Evolutionary conservation across 1,140 invertebrate species (phyloP).

Genomic region (Leptinotarsa defecta): DNA sequence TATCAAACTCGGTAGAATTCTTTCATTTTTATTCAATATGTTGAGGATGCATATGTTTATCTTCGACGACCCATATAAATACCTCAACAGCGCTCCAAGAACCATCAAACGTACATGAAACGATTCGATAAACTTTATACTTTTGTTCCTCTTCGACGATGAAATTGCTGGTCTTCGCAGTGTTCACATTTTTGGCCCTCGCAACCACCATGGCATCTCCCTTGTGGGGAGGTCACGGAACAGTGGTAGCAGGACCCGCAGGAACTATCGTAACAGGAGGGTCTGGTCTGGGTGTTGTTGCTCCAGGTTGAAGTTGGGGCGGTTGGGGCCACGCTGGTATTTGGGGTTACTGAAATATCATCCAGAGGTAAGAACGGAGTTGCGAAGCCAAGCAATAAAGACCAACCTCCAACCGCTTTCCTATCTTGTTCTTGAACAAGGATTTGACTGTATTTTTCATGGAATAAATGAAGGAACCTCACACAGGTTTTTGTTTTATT

Average conservation of each 20-base stretch:
- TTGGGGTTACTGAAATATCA: constrained; percentile 11
- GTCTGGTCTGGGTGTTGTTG: constrained; percentile 18
- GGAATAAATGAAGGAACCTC: neutral
- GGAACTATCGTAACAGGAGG: constrained; percentile 20
- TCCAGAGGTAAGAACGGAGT: neutral
- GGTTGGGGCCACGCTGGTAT: neutral
- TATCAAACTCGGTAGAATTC: neutral
- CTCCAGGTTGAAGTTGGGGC: neutral
- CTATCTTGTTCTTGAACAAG: neutral
- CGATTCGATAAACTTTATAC: neutral
- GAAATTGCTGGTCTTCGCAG: constrained; percentile 36
- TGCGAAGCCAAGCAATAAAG: neutral
- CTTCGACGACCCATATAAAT: neutral
- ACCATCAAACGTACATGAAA: neutral
- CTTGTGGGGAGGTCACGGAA: neutral
- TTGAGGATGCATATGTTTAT: neutral
- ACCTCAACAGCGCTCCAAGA: neutral
- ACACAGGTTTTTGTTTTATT: neutral
- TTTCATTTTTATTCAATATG: neutral
- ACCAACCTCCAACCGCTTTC: neutral
- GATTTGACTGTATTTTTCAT: neutral
- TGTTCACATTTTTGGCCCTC: constrained; percentile 37
- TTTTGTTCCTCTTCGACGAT: constrained; percentile 12
- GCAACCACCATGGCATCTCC: constrained; percentile 30
- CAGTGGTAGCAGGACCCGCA: constrained; percentile 26